Evolutionary conservation across 2,888 invertebrate species (phyloP).

Genomic region (Camptogramma bilineatum): DNA sequence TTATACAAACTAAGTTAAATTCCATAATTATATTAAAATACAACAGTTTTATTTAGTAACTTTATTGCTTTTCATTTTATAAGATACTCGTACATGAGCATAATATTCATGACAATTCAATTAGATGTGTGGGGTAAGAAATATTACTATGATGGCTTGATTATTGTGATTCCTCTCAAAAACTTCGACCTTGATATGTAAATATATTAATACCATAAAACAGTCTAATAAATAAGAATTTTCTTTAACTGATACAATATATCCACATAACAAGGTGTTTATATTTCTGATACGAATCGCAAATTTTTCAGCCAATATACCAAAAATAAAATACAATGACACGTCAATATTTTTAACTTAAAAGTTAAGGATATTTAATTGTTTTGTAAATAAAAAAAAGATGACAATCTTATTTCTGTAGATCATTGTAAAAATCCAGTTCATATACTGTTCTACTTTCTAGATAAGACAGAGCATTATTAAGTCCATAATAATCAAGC

Average conservation of each 20-base stretch:
- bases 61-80: conserved; percentile 12
- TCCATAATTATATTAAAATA: conserved; percentile 14
- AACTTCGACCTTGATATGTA: not conserved
- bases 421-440: not conserved
- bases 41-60: conserved; percentile 18
- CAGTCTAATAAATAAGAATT: not conserved
- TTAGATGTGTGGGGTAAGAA: not conserved
- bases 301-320: too few species aligned
- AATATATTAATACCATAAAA: not conserved
- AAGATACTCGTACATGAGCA: not conserved
- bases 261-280: too few species aligned
- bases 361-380: too few species aligned
- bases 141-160: not conserved
- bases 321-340: too few species aligned
- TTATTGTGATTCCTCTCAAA: not conserved
- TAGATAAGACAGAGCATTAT: not conserved
- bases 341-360: too few species aligned
- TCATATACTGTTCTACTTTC: not conserved
- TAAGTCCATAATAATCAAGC: not conserved
- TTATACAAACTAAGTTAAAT: conserved; percentile 10
- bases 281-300: too few species aligned
- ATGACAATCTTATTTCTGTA: too few species aligned
- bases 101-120: not conserved
- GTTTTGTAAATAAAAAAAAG: too few species aligned
- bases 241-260: too few species aligned